Percentiles rank a stretch among this genome's conserved stretches.
Conservation (phyloP, 2,113 vertebrate species). For the Rousettus leschenaultii region DNA sequence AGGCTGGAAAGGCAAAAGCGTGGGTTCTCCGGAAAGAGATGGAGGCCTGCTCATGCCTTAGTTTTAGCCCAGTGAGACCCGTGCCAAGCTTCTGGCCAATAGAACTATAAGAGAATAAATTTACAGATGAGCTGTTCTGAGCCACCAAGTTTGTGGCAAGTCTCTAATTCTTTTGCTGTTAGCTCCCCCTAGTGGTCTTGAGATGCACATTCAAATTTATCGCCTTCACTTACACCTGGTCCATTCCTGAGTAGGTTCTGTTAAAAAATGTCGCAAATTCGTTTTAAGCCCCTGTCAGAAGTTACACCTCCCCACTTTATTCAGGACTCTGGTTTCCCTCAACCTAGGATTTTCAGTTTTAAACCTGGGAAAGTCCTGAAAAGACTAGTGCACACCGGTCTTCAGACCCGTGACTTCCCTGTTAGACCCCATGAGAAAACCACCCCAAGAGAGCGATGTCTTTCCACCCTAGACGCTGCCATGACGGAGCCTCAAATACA, state of each 20-base stretch:
- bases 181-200: conserved; percentile 27
- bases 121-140: neutral
- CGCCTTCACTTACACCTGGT: rapidly evolving
- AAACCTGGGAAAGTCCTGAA: neutral
- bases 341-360: neutral
- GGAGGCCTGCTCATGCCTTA: neutral
- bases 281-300: neutral
- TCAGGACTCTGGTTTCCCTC: neutral
- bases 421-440: neutral
- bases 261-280: neutral
- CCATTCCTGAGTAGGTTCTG: neutral
- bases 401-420: neutral
- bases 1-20: neutral
- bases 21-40: neutral
- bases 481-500: neutral
- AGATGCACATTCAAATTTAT: neutral
- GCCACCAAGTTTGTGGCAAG: neutral
- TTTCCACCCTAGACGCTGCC: neutral
- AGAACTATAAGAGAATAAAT: neutral
- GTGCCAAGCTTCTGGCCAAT: neutral
- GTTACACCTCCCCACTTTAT: neutral
- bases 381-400: neutral
- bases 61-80: neutral
- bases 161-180: neutral
- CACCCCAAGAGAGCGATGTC: rapidly evolving